phyloP scores from a whole-genome alignment of 2,113 vertebrate species.

The Rhabdornis inornatus region DNA sequence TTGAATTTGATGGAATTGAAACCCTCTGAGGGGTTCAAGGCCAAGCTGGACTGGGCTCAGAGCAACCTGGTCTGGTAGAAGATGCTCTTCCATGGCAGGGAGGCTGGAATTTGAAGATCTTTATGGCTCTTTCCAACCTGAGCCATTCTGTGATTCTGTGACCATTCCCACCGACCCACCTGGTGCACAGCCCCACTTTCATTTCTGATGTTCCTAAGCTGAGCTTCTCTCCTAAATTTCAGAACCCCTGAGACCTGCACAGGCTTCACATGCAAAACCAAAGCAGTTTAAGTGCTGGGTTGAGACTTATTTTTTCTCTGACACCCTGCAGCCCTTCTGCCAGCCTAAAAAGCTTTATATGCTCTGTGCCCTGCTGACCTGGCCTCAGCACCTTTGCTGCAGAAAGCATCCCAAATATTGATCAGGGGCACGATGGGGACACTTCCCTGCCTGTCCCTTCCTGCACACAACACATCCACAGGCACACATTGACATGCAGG shows the following conservation, averaged over 20 bases:
- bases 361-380: not conserved
- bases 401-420: constrained; percentile 23
- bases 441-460: not conserved
- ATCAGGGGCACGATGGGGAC: not conserved
- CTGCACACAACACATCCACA: not conserved
- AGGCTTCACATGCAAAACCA: not conserved
- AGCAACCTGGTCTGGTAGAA: not conserved
- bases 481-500: not conserved
- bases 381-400: constrained; percentile 5
- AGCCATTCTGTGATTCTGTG: not conserved
- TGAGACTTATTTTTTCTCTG: not conserved
- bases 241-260: not conserved
- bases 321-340: not conserved
- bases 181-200: not conserved
- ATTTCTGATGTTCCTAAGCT: not conserved
- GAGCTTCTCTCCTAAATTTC: not conserved
- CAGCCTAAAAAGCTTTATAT: not conserved
- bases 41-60: not conserved
- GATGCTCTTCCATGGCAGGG: not conserved
- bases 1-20: too few relatives aligned
- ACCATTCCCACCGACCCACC: not conserved
- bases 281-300: not conserved
- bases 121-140: not conserved
- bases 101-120: not conserved
- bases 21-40: not conserved